Evolutionary conservation across 2,888 invertebrate species (phyloP), one percentile per base, ranked within the genome.

Genomic region (Phlogophora meticulosa): DNA sequence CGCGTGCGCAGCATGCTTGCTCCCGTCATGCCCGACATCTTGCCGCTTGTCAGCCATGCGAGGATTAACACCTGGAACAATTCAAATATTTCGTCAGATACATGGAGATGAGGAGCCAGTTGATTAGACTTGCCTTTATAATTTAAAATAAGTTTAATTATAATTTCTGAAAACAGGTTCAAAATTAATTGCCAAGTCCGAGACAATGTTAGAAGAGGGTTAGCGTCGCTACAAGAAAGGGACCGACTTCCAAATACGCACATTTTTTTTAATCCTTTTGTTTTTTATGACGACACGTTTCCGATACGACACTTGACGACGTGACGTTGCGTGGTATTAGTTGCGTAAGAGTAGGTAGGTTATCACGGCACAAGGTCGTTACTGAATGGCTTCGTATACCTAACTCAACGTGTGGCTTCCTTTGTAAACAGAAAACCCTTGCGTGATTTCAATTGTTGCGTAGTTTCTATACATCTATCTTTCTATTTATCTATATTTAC

Each of bases 1-100:
- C 98, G 96, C 90, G 98, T 97, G 89, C 98, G 97, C 95, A 98
- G 96, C 98, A 98, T 98, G 92, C 96, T 96, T 88, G 94, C 96
- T 91, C 96, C 96, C 84, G 96, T 96, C 96, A 97, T 96, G 78
- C 96, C 96, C 84, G 96, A 96, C 96, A 96, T 96, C 85, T 83
- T 91, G 90, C 87, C 83, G 87, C 84, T 82, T 80, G 85, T 85
- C 79, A 89, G 90, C 94, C 94, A 94, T 93, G 88, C 92, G 93
- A 89, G 87, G 85, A 89, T 80, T 76, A 91, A 81, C 85, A 91
- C 88, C 94, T 92, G 89, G 0, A 78, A 87, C 71, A 79, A 81
- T 45, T 49, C 5, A 60, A 38, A 59, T 17, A 24, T 68, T 66
- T 69, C 48, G 68, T 72, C 70, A 75, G 34, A 28, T 38, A 20